Base-by-base conservation (phyloP, 2,797 vertebrate species). In the Buceros bicornis region DNA sequence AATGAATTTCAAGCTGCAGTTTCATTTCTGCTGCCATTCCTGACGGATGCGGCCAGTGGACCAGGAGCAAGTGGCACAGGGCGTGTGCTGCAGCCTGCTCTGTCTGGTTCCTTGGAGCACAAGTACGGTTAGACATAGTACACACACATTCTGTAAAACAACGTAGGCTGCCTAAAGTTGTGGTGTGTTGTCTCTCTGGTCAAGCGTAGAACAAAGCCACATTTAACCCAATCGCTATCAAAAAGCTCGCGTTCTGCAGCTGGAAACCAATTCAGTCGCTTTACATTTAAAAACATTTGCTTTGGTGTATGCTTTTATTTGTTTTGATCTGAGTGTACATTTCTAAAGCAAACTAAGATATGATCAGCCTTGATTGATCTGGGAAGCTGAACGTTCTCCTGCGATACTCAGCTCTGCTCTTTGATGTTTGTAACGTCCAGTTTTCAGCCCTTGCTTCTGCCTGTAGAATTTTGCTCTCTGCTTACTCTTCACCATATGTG, bases 141-240 rank as follows among this genome's bases (percentile, higher is more conserved):
- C 17, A 37, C 35, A 26, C 10, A 2, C 8, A 2, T 5, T 69
- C 51, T 76, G 24, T 24, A 1, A 60, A 50, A n/a, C 7, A 50
- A 11, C 66, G 70, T 7, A 37, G 64, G 26, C 62, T 93, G 86
- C 50, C 72, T 43, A 19, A 28, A 78, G 9, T 33, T 54, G 50
- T 71, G 11, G 1, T 58, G 7, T 17, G 0, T 21, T 80, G n/a
- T 47, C 50, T 90, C 24, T 53, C 22, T 40, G 50, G 28, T 16
- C 19, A 20, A 82, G 40, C 31, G 7, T 8, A 21, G 67, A 64
- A 58, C 40, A 29, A 24, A 71, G 51, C 2, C 13, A 10, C 6
- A 2, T 26, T 87, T 79, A n/a, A n/a, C 19, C 26, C 69, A 22
- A 0, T 22, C 9, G 0, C 35, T 20, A 2, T 51, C 26, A n/a